Percentiles rank a stretch among this genome's conserved stretches.
These are phyloP conservation scores for Tetranychus piercei DNA, from an alignment of 2,888 invertebrate genomes.

Conservation along the genomic window DNA sequence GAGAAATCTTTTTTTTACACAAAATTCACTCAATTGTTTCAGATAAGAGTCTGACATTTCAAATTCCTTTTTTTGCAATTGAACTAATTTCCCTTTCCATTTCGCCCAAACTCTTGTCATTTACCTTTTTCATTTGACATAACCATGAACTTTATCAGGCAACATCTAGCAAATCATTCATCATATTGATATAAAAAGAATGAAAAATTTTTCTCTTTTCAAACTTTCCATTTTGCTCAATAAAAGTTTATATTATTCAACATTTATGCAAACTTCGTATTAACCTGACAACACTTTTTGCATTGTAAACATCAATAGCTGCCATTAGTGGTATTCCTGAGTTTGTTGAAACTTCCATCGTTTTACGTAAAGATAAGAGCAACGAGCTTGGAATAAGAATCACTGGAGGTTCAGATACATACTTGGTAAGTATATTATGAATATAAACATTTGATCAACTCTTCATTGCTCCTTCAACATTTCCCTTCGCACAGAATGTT, in stretches of 20 bases:
- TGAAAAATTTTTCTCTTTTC: background rate
- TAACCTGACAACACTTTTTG: background rate
- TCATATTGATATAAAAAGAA: too few species aligned
- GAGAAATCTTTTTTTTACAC: too few species aligned
- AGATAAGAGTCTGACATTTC: too few species aligned
- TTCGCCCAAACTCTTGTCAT: too few species aligned
- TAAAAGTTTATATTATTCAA: background rate
- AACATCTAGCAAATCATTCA: too few species aligned
- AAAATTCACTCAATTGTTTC: too few species aligned
- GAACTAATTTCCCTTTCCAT: too few species aligned
- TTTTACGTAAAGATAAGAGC: slow-evolving; percentile 29
- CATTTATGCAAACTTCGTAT: background rate
- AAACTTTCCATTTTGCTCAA: background rate
- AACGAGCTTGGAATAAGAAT: slow-evolving; percentile 29
- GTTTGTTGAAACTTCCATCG: slow-evolving; percentile 30
- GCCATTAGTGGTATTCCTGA: slow-evolving; percentile 29
- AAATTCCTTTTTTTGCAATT: too few species aligned
- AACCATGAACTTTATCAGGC: too few species aligned
- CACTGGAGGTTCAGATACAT: slow-evolving; percentile 29
- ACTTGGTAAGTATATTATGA: slow-evolving; percentile 26
- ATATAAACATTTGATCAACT: background rate
- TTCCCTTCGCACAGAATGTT: background rate
- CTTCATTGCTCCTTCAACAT: background rate
- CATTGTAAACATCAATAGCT: slow-evolving; percentile 19
- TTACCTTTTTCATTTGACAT: too few species aligned